Evolutionary conservation across 2,888 invertebrate species (phyloP).

Genomic region (Macaria notata): DNA sequence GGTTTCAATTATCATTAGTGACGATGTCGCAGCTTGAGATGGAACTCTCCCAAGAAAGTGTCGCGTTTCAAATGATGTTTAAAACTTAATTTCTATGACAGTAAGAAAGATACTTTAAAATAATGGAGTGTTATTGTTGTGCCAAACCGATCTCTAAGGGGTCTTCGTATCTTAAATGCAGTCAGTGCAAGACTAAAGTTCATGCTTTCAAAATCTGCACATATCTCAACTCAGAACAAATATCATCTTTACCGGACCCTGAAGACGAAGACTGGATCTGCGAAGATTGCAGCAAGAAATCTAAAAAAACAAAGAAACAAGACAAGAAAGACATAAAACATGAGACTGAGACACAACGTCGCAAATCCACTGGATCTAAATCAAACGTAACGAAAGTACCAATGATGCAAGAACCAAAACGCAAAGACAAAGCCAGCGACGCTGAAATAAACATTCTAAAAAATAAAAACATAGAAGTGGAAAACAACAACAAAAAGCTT

Average conservation of each 20-base stretch:
- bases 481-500: neutral
- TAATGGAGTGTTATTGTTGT: slow-evolving; percentile 8
- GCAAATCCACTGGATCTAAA: neutral
- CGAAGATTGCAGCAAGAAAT: slow-evolving; percentile 1
- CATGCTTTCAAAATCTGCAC: slow-evolving; percentile 9
- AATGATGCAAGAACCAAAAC: neutral
- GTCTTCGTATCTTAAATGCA: slow-evolving; percentile 4
- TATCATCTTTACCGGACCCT: neutral
- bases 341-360: neutral
- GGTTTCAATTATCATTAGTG: too few species aligned
- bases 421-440: neutral
- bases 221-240: slow-evolving; percentile 3
- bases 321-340: neutral
- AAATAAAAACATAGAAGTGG: slow-evolving; percentile 4
- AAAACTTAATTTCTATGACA: too few species aligned
- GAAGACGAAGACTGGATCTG: slow-evolving; percentile 4
- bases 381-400: neutral
- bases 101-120: neutral
- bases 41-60: too few species aligned
- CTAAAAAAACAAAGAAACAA: neutral
- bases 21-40: too few species aligned
- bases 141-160: neutral
- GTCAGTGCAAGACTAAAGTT: slow-evolving; percentile 2
- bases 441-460: neutral
- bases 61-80: too few species aligned